Conservation (phyloP, 1,140 invertebrate genomes). For the Philotrypesis tridentata region DNA sequence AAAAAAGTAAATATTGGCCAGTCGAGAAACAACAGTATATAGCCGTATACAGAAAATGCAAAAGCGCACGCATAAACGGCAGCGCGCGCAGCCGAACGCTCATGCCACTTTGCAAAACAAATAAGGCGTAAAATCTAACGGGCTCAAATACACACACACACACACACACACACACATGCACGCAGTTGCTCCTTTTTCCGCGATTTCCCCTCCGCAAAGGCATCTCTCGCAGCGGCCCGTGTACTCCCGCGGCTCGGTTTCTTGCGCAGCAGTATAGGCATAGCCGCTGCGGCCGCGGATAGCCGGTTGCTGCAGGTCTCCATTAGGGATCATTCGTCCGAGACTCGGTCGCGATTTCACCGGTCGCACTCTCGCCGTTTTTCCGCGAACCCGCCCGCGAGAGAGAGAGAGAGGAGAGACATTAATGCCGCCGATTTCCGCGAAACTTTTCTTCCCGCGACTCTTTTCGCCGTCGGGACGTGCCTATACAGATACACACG, state of each 20-base stretch:
- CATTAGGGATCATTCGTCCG: slow-evolving; percentile 59
- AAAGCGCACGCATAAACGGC: slow-evolving; percentile 11
- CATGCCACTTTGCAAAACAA: slow-evolving; percentile 47
- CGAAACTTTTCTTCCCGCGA: slow-evolving; percentile 44
- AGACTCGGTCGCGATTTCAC: slow-evolving; percentile 53
- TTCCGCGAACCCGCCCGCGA: slow-evolving; percentile 57
- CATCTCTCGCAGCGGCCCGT: too few relatives aligned
- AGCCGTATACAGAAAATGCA: slow-evolving; percentile 41
- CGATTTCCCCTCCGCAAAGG: slow-evolving; percentile 21
- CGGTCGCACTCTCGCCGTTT: slow-evolving; percentile 47
- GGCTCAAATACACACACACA: not conserved
- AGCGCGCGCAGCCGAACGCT: not conserved
- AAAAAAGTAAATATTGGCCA: slow-evolving; percentile 9
- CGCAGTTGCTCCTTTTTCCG: slow-evolving; percentile 13
- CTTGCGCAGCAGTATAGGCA: slow-evolving; percentile 29
- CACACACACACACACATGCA: not conserved
- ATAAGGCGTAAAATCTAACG: slow-evolving; percentile 47
- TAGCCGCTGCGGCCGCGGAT: too few relatives aligned
- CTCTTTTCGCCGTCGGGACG: not conserved
- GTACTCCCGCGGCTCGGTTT: too few relatives aligned
- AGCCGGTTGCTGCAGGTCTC: slow-evolving; percentile 50
- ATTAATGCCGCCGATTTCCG: slow-evolving; percentile 60
- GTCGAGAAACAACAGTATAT: too few relatives aligned
- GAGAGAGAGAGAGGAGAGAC: slow-evolving; percentile 45
- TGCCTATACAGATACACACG: not conserved